These are phyloP conservation scores for Crocuta crocuta DNA, from an alignment of 2,113 vertebrate genomes.

Conservation along the genomic window DNA sequence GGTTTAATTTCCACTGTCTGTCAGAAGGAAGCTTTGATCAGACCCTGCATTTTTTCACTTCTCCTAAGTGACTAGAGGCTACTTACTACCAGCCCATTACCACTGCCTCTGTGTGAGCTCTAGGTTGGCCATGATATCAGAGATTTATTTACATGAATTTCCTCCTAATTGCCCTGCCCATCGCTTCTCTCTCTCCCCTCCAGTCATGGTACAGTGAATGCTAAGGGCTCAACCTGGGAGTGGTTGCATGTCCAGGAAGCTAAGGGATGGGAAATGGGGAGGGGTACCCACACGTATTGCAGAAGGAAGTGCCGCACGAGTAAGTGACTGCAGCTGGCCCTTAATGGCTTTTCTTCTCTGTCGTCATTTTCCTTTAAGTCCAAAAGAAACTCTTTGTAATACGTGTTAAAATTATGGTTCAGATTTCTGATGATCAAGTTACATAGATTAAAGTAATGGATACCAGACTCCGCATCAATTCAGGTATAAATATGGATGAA, in stretches of 20 bases:
- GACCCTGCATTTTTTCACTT: conserved; percentile 86
- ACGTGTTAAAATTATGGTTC: conserved; percentile 88
- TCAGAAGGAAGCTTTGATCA: conserved; percentile 88
- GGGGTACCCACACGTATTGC: conserved; percentile 73
- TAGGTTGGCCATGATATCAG: conserved; percentile 81
- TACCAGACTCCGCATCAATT: conserved; percentile 87
- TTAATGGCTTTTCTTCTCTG: conserved; percentile 84
- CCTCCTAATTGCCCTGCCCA: conserved; percentile 62
- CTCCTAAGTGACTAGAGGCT: conserved; percentile 88
- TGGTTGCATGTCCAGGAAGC: background rate
- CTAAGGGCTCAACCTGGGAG: background rate
- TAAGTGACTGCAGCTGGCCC: conserved; percentile 86
- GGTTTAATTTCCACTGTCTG: conserved; percentile 90
- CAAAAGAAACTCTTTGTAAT: conserved; percentile 86
- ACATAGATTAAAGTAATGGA: conserved; percentile 90
- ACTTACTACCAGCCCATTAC: conserved; percentile 86
- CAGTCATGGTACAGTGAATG: conserved; percentile 71
- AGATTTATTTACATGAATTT: conserved; percentile 86
- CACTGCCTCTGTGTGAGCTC: conserved; percentile 82
- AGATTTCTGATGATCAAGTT: conserved; percentile 90
- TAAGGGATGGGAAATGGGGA: conserved; percentile 2
- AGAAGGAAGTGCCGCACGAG: conserved; percentile 69
- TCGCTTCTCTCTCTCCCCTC: conserved; percentile 53
- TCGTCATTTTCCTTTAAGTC: conserved; percentile 85
- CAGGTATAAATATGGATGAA: conserved; percentile 90